Conservation (phyloP, 2,888 invertebrate genomes). For the Pardosa pseudoannulata region DNA sequence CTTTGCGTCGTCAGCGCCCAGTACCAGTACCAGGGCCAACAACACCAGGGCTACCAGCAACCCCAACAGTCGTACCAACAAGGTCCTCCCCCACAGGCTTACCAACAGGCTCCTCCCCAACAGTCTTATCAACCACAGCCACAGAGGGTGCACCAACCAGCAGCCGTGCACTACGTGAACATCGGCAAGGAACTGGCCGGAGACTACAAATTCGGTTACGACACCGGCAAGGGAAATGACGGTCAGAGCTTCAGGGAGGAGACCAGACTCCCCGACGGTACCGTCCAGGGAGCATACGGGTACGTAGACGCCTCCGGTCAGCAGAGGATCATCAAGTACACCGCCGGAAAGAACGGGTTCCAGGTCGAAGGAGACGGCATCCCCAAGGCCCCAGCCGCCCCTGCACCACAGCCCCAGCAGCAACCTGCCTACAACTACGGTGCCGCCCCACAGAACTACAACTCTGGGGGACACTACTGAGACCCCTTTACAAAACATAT, state of each 20-base stretch:
- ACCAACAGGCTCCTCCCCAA: constrained; percentile 24
- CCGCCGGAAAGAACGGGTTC: constrained; percentile 74
- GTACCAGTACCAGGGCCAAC: constrained; percentile 21
- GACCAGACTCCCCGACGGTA: constrained; percentile 72
- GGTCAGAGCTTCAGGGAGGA: constrained; percentile 73
- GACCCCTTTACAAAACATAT: neutral
- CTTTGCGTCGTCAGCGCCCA: constrained; percentile 45
- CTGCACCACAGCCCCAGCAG: constrained; percentile 19
- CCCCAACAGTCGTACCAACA: constrained; percentile 6
- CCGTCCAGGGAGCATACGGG: constrained; percentile 72
- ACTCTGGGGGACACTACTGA: neutral
- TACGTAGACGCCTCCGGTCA: constrained; percentile 71
- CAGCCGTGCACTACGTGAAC: constrained; percentile 72
- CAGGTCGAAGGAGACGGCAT: constrained; percentile 67
- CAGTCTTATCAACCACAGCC: constrained; percentile 21
- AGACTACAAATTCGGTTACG: constrained; percentile 73
- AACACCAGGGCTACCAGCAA: neutral
- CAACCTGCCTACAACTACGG: constrained; percentile 23
- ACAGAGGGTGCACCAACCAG: constrained; percentile 37
- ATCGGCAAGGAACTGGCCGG: constrained; percentile 68
- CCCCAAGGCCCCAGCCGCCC: constrained; percentile 50
- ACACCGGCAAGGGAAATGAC: constrained; percentile 68
- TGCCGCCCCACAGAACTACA: constrained; percentile 26
- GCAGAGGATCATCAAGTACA: constrained; percentile 73
- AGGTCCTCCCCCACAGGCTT: neutral